Evolutionary conservation across 64 coral and sea anemone species (phyloP).

Genomic region (Porites lutea): DNA sequence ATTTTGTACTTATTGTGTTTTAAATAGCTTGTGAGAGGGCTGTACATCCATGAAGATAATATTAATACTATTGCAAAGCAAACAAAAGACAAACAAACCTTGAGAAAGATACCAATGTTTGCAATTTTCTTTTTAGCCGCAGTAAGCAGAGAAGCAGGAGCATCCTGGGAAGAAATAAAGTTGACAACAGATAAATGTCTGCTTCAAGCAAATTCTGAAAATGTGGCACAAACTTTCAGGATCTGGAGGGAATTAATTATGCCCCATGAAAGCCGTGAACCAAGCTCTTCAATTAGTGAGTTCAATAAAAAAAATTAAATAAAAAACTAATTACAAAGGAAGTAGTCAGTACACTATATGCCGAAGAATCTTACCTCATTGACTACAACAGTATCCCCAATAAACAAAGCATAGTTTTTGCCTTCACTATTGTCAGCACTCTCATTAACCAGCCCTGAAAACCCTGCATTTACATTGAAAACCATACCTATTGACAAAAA

Average conservation of each 20-base stretch:
- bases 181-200: background rate
- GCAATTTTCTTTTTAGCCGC: conserved; percentile 97
- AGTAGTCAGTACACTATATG: too few species aligned
- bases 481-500: conserved; percentile 88
- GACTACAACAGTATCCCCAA: conserved; percentile 93
- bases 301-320: too few species aligned
- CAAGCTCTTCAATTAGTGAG: too few species aligned
- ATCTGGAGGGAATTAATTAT: too few species aligned
- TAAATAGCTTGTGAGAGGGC: too few species aligned
- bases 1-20: too few species aligned
- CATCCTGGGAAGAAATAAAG: conserved; percentile 48
- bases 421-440: conserved; percentile 63
- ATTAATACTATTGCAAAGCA: too few species aligned
- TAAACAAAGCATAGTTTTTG: conserved; percentile 93
- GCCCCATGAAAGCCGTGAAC: too few species aligned
- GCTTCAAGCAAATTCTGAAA: too few species aligned
- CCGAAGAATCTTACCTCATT: conserved; percentile 76
- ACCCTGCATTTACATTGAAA: conserved; percentile 92
- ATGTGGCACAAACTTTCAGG: too few species aligned
- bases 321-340: too few species aligned
- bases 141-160: conserved; percentile 89
- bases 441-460: conserved; percentile 83
- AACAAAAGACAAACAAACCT: conserved; percentile 50
- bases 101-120: conserved; percentile 99
- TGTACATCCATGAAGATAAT: too few species aligned